Evolutionary conservation across 2,888 invertebrate genomes (phyloP).

Genomic region (Ptilodon capucinus): DNA sequence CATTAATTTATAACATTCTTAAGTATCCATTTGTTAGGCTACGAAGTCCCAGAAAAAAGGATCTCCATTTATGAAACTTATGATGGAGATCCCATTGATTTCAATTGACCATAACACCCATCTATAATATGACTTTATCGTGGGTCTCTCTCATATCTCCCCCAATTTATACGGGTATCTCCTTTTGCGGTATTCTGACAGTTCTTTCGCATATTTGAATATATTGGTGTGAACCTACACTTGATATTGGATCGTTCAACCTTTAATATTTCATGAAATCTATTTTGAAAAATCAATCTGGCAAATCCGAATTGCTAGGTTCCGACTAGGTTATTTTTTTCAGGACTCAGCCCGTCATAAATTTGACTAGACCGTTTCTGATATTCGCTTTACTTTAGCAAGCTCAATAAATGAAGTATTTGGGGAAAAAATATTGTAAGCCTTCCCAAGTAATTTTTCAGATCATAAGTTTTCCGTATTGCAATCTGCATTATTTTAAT

Average conservation of each 20-base stretch:
- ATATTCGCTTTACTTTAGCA: too few species aligned
- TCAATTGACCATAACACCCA: conserved; percentile 68
- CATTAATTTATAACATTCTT: conserved; percentile 7
- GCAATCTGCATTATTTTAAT: too few species aligned
- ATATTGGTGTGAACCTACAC: conserved; percentile 49
- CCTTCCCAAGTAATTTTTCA: too few species aligned
- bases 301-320: too few species aligned
- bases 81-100: conserved; percentile 75
- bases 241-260: conserved; percentile 40
- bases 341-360: too few species aligned
- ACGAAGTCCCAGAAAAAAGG: conserved; percentile 28
- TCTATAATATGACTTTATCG: conserved; percentile 70
- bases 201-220: conserved; percentile 64
- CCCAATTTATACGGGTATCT: conserved; percentile 66
- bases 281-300: conserved; percentile 10
- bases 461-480: too few species aligned
- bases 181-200: conserved; percentile 62
- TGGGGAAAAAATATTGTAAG: too few species aligned
- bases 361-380: too few species aligned
- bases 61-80: conserved; percentile 62
- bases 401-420: too few species aligned
- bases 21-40: conserved; percentile 15
- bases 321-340: too few species aligned
- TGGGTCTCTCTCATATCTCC: conserved; percentile 60
- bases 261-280: conserved; percentile 37